Conservation (phyloP, 2,797 vertebrate genomes). For the Coregonus sp. region DNA sequence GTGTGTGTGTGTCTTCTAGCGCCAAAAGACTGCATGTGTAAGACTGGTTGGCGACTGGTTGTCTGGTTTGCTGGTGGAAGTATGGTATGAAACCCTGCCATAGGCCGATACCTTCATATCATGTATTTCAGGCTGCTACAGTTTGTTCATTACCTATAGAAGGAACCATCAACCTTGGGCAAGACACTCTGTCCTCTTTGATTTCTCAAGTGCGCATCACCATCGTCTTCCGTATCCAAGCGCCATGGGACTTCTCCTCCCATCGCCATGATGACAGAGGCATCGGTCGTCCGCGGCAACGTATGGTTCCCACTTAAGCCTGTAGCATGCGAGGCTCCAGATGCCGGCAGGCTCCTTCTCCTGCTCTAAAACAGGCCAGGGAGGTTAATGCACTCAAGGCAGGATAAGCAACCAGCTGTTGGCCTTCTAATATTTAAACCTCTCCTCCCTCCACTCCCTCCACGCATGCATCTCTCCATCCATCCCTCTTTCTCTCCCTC, state of each 20-base stretch:
- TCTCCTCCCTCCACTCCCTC: constrained; percentile 61
- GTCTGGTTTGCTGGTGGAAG: neutral
- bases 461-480: constrained; percentile 25
- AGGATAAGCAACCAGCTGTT: constrained; percentile 94
- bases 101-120: neutral
- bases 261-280: neutral
- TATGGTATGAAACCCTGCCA: neutral
- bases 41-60: no score
- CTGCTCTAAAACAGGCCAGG: constrained; percentile 81
- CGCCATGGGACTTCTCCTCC: neutral
- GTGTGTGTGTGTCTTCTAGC: no score
- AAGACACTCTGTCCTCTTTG: neutral
- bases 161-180: neutral
- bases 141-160: neutral
- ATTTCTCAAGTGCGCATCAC: neutral
- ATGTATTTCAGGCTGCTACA: neutral
- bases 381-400: constrained; percentile 96
- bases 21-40: neutral
- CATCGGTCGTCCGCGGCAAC: neutral
- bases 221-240: constrained; percentile 2
- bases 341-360: constrained; percentile 91
- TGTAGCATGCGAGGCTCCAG: constrained; percentile 79
- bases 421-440: constrained; percentile 92
- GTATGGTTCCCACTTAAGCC: neutral
- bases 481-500: constrained; percentile 14